phyloP scores from a whole-genome alignment of 2,888 invertebrate genomes.

The Heliothis peltigera region DNA sequence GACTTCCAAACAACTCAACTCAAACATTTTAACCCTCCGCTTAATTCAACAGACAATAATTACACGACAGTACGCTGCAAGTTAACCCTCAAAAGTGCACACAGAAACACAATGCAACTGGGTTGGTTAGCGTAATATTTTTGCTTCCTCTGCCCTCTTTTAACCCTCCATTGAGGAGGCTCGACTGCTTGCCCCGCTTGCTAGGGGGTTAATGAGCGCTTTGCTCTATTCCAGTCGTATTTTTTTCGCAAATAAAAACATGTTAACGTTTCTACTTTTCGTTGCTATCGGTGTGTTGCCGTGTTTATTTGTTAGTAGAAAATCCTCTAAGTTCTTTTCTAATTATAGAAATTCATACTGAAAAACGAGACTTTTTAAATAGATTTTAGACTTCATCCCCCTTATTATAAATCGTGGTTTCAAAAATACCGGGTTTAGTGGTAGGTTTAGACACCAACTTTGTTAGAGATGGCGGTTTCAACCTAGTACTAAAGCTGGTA shows the following conservation, averaged over 20 bases:
- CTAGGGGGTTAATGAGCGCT: conserved; percentile 73
- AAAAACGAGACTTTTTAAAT: no score
- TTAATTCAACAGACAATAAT: conserved; percentile 28
- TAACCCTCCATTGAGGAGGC: conserved; percentile 63
- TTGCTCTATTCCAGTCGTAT: conserved; percentile 67
- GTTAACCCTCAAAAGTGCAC: conserved; percentile 54
- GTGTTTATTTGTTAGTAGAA: not conserved
- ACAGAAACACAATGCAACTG: conserved; percentile 64
- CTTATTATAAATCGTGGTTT: no score
- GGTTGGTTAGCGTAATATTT: conserved; percentile 69
- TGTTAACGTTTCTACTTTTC: conserved; percentile 52
- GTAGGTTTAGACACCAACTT: no score
- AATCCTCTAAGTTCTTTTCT: not conserved
- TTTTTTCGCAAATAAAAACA: conserved; percentile 63
- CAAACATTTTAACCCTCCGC: not conserved
- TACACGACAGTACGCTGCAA: conserved; percentile 18
- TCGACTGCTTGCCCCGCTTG: conserved; percentile 53
- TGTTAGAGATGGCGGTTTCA: no score
- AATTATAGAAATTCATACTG: not conserved
- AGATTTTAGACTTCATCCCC: not conserved
- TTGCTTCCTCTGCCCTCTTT: conserved; percentile 56
- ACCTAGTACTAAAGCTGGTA: no score
- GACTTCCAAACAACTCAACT: not conserved
- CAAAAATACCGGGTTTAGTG: no score
- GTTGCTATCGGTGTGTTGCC: conserved; percentile 10